Base-by-base conservation (phyloP, 2,888 invertebrate genomes). In the Philereme vetulata region DNA sequence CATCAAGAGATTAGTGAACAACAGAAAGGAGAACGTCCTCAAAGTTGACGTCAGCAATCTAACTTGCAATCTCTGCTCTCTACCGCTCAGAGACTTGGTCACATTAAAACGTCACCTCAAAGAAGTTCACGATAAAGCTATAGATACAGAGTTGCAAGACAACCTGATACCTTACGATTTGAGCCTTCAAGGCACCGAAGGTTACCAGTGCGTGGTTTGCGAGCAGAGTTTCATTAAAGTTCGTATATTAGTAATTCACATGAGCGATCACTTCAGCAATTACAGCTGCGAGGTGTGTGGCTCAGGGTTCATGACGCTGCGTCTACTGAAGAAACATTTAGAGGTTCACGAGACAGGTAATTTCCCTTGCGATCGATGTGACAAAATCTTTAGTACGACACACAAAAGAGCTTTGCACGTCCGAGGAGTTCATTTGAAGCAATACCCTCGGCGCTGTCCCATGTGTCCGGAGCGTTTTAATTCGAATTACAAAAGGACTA, bases 231-330 rank as follows among this genome's bases (percentile, higher is more conserved):
- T 92, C 49, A 85, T 90, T 35, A 91, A 92, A 83, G 79, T 91
- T 0, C 75, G 91, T 3, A 84, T 86, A 44, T 71, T 92, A 21
- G 91, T 91, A 0, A 90, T 91, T 3, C 92, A 92, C 51, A 92
- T 92, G 92, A 91, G 90, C 60, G 88, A 86, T 0, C 92, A 92
- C 59, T 92, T 92, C 48, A 91, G 85, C 52, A 91, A 91, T 64
- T 92, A 91, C 55, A 91, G 91, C 62, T 92, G 92, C 33, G 92
- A 92, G 56, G 78, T 91, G 5, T 92, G 92, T 46, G 92, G 92
- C 0, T 86, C 91, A 0, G 90, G 85, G 0, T 92, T 91, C 68
- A 89, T 90, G 89, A 92, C 92, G 0, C 64, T 91, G 49, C 75
- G 91, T 0, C 78, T 91, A 0, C 54, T 92, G 21, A 91, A 90